Percentiles rank a stretch among this genome's conserved stretches.
phyloP scores from a whole-genome alignment of 2,888 invertebrate species.

The Catocala sponsa region DNA sequence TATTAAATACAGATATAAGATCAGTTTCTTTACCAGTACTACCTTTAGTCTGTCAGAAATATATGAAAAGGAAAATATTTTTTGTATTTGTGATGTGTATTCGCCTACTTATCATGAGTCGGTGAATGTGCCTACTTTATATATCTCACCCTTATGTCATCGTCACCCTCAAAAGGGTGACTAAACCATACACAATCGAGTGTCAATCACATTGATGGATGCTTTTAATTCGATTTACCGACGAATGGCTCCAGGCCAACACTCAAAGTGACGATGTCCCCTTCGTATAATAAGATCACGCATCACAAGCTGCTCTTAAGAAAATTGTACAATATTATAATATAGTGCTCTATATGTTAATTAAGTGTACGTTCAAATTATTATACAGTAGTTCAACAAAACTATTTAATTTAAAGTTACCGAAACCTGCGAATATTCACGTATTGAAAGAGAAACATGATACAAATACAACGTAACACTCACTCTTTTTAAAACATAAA shows the following conservation, averaged over 20 bases:
- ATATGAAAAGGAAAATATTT: background rate
- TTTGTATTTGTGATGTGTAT: no score
- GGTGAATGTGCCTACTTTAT: background rate
- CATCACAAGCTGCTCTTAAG: slow-evolving; percentile 2
- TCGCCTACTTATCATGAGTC: background rate
- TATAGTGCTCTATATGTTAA: no score
- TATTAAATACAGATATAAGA: no score
- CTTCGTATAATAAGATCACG: slow-evolving; percentile 7
- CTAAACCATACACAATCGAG: slow-evolving; percentile 13
- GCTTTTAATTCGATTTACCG: slow-evolving; percentile 22
- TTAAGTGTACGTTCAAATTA: no score
- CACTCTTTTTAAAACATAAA: no score
- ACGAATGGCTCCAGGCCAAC: slow-evolving; percentile 5
- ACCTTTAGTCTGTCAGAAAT: no score
- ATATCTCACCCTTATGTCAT: slow-evolving; percentile 7
- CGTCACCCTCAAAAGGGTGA: slow-evolving; percentile 13
- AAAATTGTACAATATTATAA: slow-evolving; percentile 5
- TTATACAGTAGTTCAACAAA: background rate
- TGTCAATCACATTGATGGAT: slow-evolving; percentile 24
- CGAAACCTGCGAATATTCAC: no score
- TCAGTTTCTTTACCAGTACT: no score
- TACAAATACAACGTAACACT: no score
- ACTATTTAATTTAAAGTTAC: no score
- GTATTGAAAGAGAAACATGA: no score
- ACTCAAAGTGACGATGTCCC: slow-evolving; percentile 6